Base-by-base conservation (phyloP, 1,140 invertebrate species). In the Calephelis nemesis region DNA sequence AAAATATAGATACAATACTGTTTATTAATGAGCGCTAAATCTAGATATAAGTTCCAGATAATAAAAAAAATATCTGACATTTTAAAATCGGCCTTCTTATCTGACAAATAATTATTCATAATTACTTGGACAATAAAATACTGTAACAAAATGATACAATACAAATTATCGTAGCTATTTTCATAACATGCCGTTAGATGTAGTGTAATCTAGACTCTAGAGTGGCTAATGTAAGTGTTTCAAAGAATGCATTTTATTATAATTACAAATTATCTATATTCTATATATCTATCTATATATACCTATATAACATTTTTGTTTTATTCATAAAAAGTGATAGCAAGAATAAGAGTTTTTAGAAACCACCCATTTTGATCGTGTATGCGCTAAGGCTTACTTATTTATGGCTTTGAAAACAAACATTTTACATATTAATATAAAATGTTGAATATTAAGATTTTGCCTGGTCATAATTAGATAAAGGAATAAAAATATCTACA, bases 121-220 rank as follows among this genome's bases (percentile, higher is more conserved):
- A 0, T 42, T 42, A 19, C 30, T 4, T 45, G 3, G 4, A 39
- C 0, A 6, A 58, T 40, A 39, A 58, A 58, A 58, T 58, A 58
- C 19, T 58, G 62, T 47, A 66, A 66, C 65, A 66, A 58, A 66
- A 66, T 66, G 40, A 54, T 19, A 45, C 65, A 66, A 50, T 11
- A 65, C 19, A 47, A 11, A 54, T 58, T 66, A 58, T 58, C 54
- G 54, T 52, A 47, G 42, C 65, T 63, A 58, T 47, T 66, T 66
- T 66, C 40, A 52, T 42, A 66, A 40, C 65, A 66, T 66, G 45
- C 50, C 54, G 54, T 60, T 60, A 60, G 54, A 40, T 60, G 54
- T 60, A 60, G 54, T 58, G 30, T 40, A 60, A 40, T 60, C 54
- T 60, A 60, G 54, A 60, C 6, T 39, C 54, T 60, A 60, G 12